Base-by-base conservation (phyloP, 1,140 invertebrate species). In the Neelides sp. region DNA sequence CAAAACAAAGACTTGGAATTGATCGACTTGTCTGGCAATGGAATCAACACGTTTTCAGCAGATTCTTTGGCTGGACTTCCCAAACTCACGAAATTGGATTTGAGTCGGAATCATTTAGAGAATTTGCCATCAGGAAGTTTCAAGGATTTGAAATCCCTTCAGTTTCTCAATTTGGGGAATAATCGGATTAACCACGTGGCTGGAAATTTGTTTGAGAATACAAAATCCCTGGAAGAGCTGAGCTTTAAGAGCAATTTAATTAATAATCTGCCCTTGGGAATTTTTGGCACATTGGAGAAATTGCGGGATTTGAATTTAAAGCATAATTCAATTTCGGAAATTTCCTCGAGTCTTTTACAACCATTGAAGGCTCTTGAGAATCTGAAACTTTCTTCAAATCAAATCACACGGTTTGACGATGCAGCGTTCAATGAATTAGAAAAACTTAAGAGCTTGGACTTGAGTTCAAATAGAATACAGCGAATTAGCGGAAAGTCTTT, bases 51-150 rank as follows among this genome's bases (percentile, higher is more conserved):
- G 1, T 64, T 89, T 4, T 78, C 84, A 3, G 74, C 77, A 19
- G 73, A 78, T 44, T 73, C 79, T 20, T 75, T 90, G 2, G 68
- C 70, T 43, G 74, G 80, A 1, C 67, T 85, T 8, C 62, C 68
- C 1, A 69, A 75, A 26, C 62, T 89, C 0, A 72, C 76, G 48
- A 76, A 80, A 53, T 64, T 90, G 5, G 81, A 80, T 65, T 63
- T 90, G 8, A 73, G 78, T 30, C 78, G 83, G 20, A 91, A 90
- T 65, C 73, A 78, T 46, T 67, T 91, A 43, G 79, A 83, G 55
- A 68, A 74, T 23, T 69, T 89, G 23, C 74, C 77, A 54, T 73
- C 79, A 8, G 75, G 78, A 49, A 64, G 79, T 3, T 77, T 89
- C 22, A 71, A 76, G 46, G 77, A 80, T 27, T 80, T 79, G 54